phyloP scores from a whole-genome alignment of 2,113 vertebrate species.

The Misgurnus anguillicaudatus region DNA sequence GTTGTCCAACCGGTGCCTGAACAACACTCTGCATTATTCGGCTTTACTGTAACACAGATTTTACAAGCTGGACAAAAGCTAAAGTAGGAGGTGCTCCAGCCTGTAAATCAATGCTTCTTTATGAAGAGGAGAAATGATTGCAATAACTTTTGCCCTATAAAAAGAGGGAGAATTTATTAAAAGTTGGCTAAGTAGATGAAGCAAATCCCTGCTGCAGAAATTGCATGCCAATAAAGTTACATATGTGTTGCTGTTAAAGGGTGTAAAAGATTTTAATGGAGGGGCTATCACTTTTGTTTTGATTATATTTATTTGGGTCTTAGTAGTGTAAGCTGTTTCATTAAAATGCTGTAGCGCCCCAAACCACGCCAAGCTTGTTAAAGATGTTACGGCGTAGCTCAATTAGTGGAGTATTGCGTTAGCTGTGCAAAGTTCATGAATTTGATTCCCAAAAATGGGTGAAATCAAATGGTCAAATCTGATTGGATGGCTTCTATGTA shows the following conservation, averaged over 20 bases:
- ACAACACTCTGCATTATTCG: constrained; percentile 45
- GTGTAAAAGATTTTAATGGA: background rate
- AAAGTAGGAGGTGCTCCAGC: constrained; percentile 38
- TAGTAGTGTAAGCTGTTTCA: constrained; percentile 43
- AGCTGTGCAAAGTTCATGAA: too few relatives aligned
- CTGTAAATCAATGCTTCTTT: constrained; percentile 48
- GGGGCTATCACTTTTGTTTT: constrained; percentile 23
- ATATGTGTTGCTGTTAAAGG: constrained; percentile 16
- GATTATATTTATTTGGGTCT: constrained; percentile 34
- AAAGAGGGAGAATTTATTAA: background rate
- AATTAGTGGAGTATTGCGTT: too few relatives aligned
- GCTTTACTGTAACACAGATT: constrained; percentile 38
- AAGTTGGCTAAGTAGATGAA: background rate
- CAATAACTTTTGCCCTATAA: constrained; percentile 46
- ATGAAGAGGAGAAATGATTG: constrained; percentile 46
- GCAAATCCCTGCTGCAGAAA: constrained; percentile 6
- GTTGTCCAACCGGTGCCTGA: constrained; percentile 10
- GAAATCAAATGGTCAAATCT: too few relatives aligned
- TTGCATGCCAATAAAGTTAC: background rate
- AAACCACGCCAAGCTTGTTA: constrained; percentile 28
- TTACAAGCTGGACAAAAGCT: constrained; percentile 44
- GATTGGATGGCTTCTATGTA: too few relatives aligned
- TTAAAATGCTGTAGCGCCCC: constrained; percentile 28
- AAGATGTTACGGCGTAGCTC: background rate
- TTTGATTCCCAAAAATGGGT: too few relatives aligned